Percentiles rank a stretch among this genome's conserved stretches.
phyloP scores from a whole-genome alignment of 2,797 vertebrate species.

The Sebastes miniatus region DNA sequence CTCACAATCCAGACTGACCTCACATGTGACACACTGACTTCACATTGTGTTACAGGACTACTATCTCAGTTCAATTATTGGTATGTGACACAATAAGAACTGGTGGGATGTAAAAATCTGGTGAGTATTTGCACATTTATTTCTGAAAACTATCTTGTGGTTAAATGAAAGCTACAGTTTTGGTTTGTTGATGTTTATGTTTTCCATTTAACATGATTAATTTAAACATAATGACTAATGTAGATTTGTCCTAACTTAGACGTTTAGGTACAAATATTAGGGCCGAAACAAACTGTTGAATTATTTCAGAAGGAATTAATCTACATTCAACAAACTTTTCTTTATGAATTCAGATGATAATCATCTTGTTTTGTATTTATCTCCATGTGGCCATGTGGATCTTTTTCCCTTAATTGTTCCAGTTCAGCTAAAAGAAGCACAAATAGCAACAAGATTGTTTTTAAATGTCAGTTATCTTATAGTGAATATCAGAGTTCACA shows the following conservation, averaged over 20 bases:
- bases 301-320: background rate
- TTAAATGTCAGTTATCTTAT: background rate
- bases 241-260: background rate
- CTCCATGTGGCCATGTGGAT: background rate
- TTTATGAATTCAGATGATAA: background rate
- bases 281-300: background rate
- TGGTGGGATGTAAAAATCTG: slow-evolving; percentile 19
- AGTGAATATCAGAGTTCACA: background rate
- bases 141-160: background rate
- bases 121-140: slow-evolving; percentile 46
- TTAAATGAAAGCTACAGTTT: background rate
- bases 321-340: background rate
- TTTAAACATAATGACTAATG: background rate
- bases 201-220: background rate
- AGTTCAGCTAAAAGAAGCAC: background rate
- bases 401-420: background rate
- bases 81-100: slow-evolving; percentile 1
- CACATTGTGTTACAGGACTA: background rate
- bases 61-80: background rate
- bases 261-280: background rate
- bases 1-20: slow-evolving; percentile 14
- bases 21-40: slow-evolving; percentile 12
- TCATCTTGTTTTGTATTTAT: background rate
- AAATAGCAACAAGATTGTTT: background rate
- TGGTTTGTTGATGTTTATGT: background rate